A percentile compares a stretch with the other conserved stretches of the same genome.
phyloP scores from a whole-genome alignment of 2,113 vertebrate species.

The Meles meles region DNA sequence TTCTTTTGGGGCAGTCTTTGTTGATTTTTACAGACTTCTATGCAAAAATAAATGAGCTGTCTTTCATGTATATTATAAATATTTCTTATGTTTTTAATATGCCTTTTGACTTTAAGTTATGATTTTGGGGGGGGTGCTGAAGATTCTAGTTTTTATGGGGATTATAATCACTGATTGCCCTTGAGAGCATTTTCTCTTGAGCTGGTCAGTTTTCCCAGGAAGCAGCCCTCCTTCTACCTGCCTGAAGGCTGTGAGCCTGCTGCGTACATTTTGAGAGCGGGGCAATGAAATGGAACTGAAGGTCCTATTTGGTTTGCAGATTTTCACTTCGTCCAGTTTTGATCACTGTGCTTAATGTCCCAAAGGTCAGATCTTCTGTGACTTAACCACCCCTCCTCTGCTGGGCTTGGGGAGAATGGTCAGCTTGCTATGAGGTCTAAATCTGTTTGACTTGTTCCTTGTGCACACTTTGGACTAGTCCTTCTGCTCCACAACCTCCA shows the following conservation, averaged over 20 bases:
- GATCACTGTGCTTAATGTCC: not conserved
- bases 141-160: not conserved
- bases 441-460: not conserved
- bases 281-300: not conserved
- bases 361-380: not conserved
- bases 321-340: not conserved
- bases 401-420: not conserved
- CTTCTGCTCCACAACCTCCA: not conserved
- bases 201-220: not conserved
- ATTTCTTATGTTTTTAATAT: not conserved
- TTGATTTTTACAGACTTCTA: not conserved
- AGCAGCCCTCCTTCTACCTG: not conserved
- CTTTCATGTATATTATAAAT: not conserved
- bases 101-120: constrained; percentile 10
- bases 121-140: not conserved
- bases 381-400: not conserved
- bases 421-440: not conserved
- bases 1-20: not conserved
- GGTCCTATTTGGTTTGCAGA: not conserved
- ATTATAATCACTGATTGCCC: not conserved
- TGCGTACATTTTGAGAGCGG: not conserved
- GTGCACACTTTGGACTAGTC: not conserved
- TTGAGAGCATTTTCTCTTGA: not conserved
- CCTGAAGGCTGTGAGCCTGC: not conserved
- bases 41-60: not conserved